Conservation (phyloP, 2,888 invertebrate genomes). For the Scaptomyza cyrtandrae region DNA sequence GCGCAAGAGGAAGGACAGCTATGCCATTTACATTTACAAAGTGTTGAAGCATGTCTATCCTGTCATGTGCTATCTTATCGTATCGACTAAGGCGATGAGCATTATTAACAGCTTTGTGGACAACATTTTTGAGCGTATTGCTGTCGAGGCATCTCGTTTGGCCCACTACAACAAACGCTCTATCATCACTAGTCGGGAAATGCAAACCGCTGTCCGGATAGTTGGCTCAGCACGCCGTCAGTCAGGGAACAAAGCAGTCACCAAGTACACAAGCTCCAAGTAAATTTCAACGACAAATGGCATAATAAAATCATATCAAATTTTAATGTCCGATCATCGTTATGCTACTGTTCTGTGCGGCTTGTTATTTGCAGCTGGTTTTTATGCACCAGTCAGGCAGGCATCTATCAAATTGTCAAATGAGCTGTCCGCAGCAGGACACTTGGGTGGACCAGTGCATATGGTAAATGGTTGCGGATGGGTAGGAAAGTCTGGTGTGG, state of each 20-base stretch:
- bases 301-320: conserved; percentile 75
- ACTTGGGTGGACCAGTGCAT: conserved; percentile 20
- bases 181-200: conserved; percentile 61
- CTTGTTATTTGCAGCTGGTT: conserved; percentile 28
- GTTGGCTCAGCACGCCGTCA: conserved; percentile 59
- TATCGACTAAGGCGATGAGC: conserved; percentile 89
- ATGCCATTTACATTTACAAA: conserved; percentile 85
- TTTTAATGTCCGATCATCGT: conserved; percentile 55
- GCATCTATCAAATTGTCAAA: conserved; percentile 79
- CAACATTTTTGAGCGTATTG: conserved; percentile 90
- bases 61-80: conserved; percentile 88
- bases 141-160: conserved; percentile 88
- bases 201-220: conserved; percentile 61
- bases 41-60: conserved; percentile 87
- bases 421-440: conserved; percentile 67
- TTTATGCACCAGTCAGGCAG: conserved; percentile 55
- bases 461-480: neutral
- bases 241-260: conserved; percentile 59
- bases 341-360: conserved; percentile 1
- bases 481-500: neutral
- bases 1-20: conserved; percentile 59
- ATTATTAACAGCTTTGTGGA: conserved; percentile 92
- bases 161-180: conserved; percentile 83
- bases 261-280: conserved; percentile 62
- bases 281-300: too few relatives aligned